phyloP scores from a whole-genome alignment of 2,888 invertebrate genomes.

The Chironomus riparius region DNA sequence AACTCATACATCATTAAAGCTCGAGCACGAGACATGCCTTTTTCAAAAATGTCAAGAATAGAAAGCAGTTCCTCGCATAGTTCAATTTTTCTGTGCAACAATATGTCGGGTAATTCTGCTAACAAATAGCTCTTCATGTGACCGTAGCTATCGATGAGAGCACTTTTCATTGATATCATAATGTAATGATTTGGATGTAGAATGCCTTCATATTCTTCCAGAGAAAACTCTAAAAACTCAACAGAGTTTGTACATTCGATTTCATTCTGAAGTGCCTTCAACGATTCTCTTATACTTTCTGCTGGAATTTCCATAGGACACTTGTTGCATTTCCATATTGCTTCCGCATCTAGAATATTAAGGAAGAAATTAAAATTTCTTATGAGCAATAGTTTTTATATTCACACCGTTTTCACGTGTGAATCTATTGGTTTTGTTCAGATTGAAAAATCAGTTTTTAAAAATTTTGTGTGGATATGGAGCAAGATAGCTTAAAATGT shows the following conservation, averaged over 20 bases:
- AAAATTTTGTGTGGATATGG: too few species aligned
- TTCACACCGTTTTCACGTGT: too few species aligned
- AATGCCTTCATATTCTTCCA: slow-evolving; percentile 52
- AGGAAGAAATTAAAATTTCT: not conserved
- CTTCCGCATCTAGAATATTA: slow-evolving; percentile 45
- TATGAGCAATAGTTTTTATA: too few species aligned
- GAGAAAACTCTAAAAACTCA: slow-evolving; percentile 6
- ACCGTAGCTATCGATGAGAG: slow-evolving; percentile 69
- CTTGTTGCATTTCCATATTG: slow-evolving; percentile 54
- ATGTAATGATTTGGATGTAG: slow-evolving; percentile 71
- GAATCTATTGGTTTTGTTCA: too few species aligned
- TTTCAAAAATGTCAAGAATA: slow-evolving; percentile 63
- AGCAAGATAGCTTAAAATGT: too few species aligned
- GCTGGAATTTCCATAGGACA: slow-evolving; percentile 52
- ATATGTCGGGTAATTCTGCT: slow-evolving; percentile 61
- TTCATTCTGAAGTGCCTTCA: slow-evolving; percentile 21
- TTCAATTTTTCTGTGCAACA: slow-evolving; percentile 65
- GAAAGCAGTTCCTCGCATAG: slow-evolving; percentile 59
- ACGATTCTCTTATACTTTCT: slow-evolving; percentile 46
- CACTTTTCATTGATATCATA: slow-evolving; percentile 55
- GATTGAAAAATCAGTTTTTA: too few species aligned
- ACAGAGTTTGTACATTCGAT: slow-evolving; percentile 37
- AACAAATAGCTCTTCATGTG: slow-evolving; percentile 60
- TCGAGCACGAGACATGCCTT: slow-evolving; percentile 67
- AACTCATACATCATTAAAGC: slow-evolving; percentile 73